Evolutionary conservation across 2,797 vertebrate genomes (phyloP).

Genomic region (Cyclopterus lumpus): DNA sequence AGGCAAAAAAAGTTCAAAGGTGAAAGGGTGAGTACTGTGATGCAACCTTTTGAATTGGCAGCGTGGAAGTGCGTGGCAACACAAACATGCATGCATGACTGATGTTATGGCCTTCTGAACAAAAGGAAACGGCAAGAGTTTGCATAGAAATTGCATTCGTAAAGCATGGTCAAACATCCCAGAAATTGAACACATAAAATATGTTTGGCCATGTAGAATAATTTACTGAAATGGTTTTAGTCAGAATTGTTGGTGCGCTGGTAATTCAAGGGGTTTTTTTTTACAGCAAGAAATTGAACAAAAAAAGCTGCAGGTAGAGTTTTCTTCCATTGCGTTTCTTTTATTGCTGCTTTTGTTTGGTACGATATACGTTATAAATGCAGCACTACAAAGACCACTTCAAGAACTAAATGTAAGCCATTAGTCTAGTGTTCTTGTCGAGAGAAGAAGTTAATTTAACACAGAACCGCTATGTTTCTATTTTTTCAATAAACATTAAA

Average conservation of each 20-base stretch:
- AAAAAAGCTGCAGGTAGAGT: slow-evolving; percentile 30
- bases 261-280: slow-evolving; percentile 35
- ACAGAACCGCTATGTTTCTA: slow-evolving; percentile 44
- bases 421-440: slow-evolving; percentile 62
- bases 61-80: background rate
- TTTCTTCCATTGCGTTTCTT: slow-evolving; percentile 50
- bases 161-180: slow-evolving; percentile 26
- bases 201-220: slow-evolving; percentile 49
- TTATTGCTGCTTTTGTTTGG: slow-evolving; percentile 47
- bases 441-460: slow-evolving; percentile 64
- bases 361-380: slow-evolving; percentile 45
- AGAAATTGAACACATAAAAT: slow-evolving; percentile 37
- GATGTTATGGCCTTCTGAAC: slow-evolving; percentile 13
- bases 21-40: slow-evolving; percentile 91
- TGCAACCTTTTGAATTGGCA: background rate
- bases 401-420: slow-evolving; percentile 64
- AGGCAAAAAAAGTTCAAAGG: slow-evolving; percentile 97
- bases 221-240: slow-evolving; percentile 47
- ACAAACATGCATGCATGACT: background rate
- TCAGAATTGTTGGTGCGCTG: slow-evolving; percentile 30
- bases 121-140: slow-evolving; percentile 4
- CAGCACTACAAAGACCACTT: slow-evolving; percentile 46
- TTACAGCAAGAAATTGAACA: slow-evolving; percentile 2
- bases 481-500: slow-evolving; percentile 69
- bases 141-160: slow-evolving; percentile 53